Conservation (phyloP, 2,888 invertebrate species). For the Carabus problematicus region DNA sequence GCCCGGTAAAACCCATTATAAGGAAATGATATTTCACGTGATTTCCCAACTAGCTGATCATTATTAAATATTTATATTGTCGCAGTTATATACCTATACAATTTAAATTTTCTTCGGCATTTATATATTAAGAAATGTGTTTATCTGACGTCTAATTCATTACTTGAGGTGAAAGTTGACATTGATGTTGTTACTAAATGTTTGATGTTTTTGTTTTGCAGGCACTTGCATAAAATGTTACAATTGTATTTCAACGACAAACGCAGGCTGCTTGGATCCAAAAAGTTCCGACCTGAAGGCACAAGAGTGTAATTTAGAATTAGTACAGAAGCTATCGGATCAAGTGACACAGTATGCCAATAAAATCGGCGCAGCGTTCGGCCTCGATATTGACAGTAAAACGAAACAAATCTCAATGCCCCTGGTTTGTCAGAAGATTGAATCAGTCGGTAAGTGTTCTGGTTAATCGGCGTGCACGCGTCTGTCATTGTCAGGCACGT, state of each 20-base stretch:
- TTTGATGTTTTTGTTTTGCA: background rate
- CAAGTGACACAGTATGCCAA: constrained; percentile 26
- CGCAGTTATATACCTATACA: too few species aligned
- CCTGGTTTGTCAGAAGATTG: constrained; percentile 31
- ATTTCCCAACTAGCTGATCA: too few species aligned
- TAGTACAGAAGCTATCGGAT: constrained; percentile 1
- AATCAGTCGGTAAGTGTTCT: constrained; percentile 20
- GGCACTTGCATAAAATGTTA: constrained; percentile 34
- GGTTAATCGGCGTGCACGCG: background rate
- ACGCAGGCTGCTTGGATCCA: constrained; percentile 27
- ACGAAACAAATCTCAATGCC: background rate
- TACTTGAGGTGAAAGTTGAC: background rate
- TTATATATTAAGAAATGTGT: too few species aligned
- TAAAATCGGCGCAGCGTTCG: constrained; percentile 26
- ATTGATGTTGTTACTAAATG: background rate
- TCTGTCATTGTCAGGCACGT: constrained; percentile 1
- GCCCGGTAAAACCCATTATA: too few species aligned
- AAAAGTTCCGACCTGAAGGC: constrained; percentile 14
- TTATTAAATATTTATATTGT: too few species aligned
- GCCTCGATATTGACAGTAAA: constrained; percentile 27
- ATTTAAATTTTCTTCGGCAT: too few species aligned
- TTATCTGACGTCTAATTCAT: too few species aligned
- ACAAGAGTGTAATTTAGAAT: constrained; percentile 19
- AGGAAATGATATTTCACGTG: too few species aligned
- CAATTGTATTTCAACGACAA: constrained; percentile 19